These are phyloP conservation scores for Platycheirus rosarum DNA, from an alignment of 2,888 invertebrate species.

Conservation along the genomic window DNA sequence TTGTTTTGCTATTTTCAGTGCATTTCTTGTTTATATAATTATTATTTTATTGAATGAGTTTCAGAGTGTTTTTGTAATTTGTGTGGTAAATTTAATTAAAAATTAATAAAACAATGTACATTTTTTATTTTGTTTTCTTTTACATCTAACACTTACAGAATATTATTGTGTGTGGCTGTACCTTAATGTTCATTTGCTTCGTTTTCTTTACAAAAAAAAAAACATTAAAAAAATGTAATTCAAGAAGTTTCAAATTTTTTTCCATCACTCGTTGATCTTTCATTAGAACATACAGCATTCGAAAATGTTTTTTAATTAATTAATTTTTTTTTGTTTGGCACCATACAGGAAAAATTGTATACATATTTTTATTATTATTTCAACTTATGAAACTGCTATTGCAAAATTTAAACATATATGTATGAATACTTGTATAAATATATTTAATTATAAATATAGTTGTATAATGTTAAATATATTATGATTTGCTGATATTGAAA, in stretches of 20 bases:
- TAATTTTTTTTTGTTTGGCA: conserved; percentile 67
- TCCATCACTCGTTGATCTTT: conserved; percentile 15
- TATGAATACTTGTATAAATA: conserved; percentile 45
- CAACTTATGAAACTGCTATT: conserved; percentile 46
- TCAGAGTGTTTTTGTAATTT: conserved; percentile 36
- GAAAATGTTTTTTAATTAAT: conserved; percentile 21
- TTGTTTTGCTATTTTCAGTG: conserved; percentile 76
- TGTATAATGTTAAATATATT: conserved; percentile 69
- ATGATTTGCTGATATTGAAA: conserved; percentile 60
- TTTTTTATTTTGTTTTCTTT: conserved; percentile 46
- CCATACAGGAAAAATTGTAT: conserved; percentile 64
- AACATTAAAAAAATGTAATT: conserved; percentile 1
- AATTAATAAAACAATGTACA: conserved; percentile 59
- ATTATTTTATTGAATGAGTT: conserved; percentile 65
- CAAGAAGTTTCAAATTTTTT: background rate
- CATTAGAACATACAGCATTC: conserved; percentile 54
- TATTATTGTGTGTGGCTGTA: conserved; percentile 62
- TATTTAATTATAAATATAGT: conserved; percentile 63
- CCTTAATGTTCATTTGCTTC: conserved; percentile 4
- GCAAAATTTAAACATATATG: conserved; percentile 54
- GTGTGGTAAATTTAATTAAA: conserved; percentile 55
- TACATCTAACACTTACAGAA: conserved; percentile 74
- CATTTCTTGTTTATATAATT: conserved; percentile 64
- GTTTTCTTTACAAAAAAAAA: conserved; percentile 4
- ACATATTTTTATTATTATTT: conserved; percentile 40